Evolutionary conservation across 2,888 invertebrate genomes (phyloP).

Genomic region (Stramonita haemastoma): DNA sequence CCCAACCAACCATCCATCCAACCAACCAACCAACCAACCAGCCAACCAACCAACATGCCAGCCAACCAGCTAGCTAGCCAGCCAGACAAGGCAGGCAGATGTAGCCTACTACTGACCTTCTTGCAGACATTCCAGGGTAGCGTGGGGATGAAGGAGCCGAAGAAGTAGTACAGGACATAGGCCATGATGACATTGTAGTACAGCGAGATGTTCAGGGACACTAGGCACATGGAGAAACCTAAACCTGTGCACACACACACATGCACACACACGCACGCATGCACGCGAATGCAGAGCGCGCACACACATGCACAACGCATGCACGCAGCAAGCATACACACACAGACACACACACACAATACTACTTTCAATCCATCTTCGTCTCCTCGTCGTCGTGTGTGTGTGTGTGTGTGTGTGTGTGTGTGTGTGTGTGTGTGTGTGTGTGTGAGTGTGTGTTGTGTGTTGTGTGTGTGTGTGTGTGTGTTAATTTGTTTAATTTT

Average conservation of each 20-base stretch:
- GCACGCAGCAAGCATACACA: constrained; percentile 20
- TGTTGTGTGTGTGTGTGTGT: no score
- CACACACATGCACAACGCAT: constrained; percentile 33
- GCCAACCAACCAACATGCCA: neutral
- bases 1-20: no score
- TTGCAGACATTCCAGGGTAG: constrained; percentile 51
- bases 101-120: constrained; percentile 30
- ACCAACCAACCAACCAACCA: neutral
- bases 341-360: neutral
- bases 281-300: neutral
- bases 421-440: no score
- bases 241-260: constrained; percentile 57
- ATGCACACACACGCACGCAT: constrained; percentile 13
- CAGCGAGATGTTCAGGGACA: constrained; percentile 64
- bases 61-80: neutral
- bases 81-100: neutral
- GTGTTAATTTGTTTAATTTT: no score
- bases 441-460: no score
- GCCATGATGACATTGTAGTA: constrained; percentile 74
- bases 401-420: no score
- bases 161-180: constrained; percentile 69
- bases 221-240: constrained; percentile 65
- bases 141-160: constrained; percentile 61
- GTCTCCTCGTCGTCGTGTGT: no score
- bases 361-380: no score